Base-by-base conservation (phyloP, 2,888 invertebrate genomes). In the Synanthedon vespiformis region DNA sequence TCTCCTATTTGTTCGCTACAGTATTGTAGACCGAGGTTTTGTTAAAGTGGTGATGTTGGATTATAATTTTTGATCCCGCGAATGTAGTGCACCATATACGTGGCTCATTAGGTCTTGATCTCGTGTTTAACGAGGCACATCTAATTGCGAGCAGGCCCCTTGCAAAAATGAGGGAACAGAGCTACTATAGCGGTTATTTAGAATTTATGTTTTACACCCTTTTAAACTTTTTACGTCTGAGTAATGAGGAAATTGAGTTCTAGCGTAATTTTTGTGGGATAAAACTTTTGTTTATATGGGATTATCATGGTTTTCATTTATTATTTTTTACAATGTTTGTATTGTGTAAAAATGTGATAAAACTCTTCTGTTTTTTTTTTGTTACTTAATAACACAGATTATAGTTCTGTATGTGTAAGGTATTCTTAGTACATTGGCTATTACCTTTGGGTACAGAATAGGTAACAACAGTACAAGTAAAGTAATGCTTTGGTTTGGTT, bases 21-120 rank as follows among this genome's bases (percentile, higher is more conserved):
- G 41, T 53, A 6, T 40, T 12, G 51, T 22, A 48, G 10, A 27
- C 47, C 4, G n/a, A 58, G 72, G 55, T 70, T 72, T 60, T 48
- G 52, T 57, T 61, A 63, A 8, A 41, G 52, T 74, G 72, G 79
- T 65, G 56, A 54, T 27, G 59, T 51, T 57, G 70, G 72, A 77
- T 77, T 80, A 78, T 77, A 80, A 78, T 80, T 79, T 80, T 79
- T 80, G 78, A 79, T 79, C 76, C 77, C 75, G 67, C 61, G 69
- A 77, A 74, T 77, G 79, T 76, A 80, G 73, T 77, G 79, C 77
- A 76, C 74, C 80, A 76, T 80, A 77, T 76, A 77, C 77, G 75
- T 78, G 78, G 82, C 80, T 80, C 81, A 82, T 83, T 82, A 81
- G 81, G 73, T 81, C 80, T 76, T 76, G 80, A 81, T 80, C 81